Conservation (phyloP, 2,797 vertebrate genomes). For the Bucorvus abyssinicus region DNA sequence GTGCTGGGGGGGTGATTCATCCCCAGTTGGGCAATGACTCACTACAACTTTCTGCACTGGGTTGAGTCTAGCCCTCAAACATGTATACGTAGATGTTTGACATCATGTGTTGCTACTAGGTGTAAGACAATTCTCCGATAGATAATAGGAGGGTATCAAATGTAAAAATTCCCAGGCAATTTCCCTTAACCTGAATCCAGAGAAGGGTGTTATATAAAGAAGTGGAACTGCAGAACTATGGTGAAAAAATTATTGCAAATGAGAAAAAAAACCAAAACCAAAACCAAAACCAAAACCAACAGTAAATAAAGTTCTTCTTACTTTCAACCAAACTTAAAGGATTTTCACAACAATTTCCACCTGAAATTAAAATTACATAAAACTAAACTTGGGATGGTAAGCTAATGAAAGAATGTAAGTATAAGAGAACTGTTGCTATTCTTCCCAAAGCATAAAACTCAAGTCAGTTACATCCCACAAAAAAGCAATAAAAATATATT, state of each 20-base stretch:
- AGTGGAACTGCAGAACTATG: neutral
- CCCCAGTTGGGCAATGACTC: slow-evolving; percentile 52
- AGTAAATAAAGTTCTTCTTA: neutral
- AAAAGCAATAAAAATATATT: neutral
- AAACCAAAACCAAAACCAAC: too few species aligned
- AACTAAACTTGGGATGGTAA: neutral
- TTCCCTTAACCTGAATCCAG: neutral
- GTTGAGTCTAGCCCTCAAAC: slow-evolving; percentile 2
- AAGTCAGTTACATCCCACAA: neutral
- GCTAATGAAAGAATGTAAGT: neutral
- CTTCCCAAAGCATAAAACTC: neutral
- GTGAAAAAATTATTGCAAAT: neutral
- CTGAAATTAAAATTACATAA: neutral
- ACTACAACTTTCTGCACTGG: slow-evolving; percentile 26
- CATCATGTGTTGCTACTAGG: neutral
- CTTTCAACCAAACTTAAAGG: neutral
- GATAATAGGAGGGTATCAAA: neutral
- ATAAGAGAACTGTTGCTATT: neutral
- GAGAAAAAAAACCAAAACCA: too few species aligned
- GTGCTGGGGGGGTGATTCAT: slow-evolving; percentile 62
- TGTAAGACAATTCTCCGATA: neutral
- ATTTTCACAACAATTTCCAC: neutral
- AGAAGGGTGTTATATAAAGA: neutral
- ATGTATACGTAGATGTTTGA: neutral
- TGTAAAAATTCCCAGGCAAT: neutral